A percentile compares a stretch with the other conserved stretches of the same genome.
phyloP scores from a whole-genome alignment of 2,888 invertebrate genomes.

The Drosophila bunnanda region DNA sequence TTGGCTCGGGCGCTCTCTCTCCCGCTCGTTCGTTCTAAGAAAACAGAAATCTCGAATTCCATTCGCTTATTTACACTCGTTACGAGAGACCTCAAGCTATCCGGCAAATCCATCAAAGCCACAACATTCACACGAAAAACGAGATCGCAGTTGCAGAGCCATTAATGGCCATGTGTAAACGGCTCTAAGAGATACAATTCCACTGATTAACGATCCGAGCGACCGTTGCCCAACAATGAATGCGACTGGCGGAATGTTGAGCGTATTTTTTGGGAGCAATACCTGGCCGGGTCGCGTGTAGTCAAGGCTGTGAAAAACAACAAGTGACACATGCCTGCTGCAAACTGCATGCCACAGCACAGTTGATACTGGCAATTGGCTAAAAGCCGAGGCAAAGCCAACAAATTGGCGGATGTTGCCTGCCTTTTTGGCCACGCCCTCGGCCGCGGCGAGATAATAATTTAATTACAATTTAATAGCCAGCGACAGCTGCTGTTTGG shows the following conservation, averaged over 20 bases:
- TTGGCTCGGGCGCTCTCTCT: slow-evolving; percentile 9
- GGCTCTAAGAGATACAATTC: slow-evolving; percentile 30
- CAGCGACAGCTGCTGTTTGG: slow-evolving; percentile 36
- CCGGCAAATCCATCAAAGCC: slow-evolving; percentile 23
- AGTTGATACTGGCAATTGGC: slow-evolving; percentile 22
- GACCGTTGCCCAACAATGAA: slow-evolving; percentile 11
- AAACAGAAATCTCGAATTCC: slow-evolving; percentile 37
- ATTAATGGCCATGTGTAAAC: slow-evolving; percentile 30
- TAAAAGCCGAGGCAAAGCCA: slow-evolving; percentile 27
- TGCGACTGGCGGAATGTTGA: slow-evolving; percentile 22
- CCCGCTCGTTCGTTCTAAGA: slow-evolving; percentile 3
- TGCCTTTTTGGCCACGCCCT: slow-evolving; percentile 51
- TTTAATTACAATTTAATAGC: slow-evolving; percentile 72
- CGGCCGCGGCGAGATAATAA: slow-evolving; percentile 59
- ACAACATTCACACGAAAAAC: slow-evolving; percentile 41
- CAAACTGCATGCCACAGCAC: slow-evolving; percentile 27
- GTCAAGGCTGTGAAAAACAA: slow-evolving; percentile 36
- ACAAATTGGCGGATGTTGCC: slow-evolving; percentile 62
- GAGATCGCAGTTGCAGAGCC: slow-evolving; percentile 36
- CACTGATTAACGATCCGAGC: slow-evolving; percentile 25
- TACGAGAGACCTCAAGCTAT: slow-evolving; percentile 24
- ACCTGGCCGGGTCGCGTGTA: slow-evolving; percentile 36
- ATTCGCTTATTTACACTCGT: slow-evolving; percentile 35
- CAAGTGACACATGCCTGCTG: slow-evolving; percentile 35
- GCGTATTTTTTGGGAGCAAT: slow-evolving; percentile 19